Evolutionary conservation across 2,888 invertebrate genomes (phyloP), one percentile per base, ranked within the genome.

Genomic region (Anticlea derivata): DNA sequence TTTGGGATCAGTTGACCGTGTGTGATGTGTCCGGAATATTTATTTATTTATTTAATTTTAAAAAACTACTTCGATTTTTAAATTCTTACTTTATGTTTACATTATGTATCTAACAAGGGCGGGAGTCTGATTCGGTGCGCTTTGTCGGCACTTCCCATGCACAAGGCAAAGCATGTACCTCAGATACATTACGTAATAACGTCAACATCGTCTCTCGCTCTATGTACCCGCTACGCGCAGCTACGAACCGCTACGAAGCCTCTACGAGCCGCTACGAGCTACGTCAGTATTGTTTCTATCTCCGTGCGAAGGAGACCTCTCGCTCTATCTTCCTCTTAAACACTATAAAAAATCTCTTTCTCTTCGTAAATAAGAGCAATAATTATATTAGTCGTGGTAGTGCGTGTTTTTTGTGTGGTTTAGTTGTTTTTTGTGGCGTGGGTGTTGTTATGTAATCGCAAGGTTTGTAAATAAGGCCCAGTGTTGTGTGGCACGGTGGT

Each of bases 321-420:
- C 62, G 60, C 57, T 66, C 59, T 62, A 55, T 63, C 60, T 53
- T 56, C 58, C 60, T 63, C 50, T 66, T 56, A 60, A 59, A 56
- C 48, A 61, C 64, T 63, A 61, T 64, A 61, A 66, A 54, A 58
- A 61, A 61, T 50, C 60, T 66, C 66, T 66, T 61, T 44, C 49
- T 54, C 65, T 61, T 66, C 64, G 61, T 51, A 62, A 58, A 39
- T 43, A n/a, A 44, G 50, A 61, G 59, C 63, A 63, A 59, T 61
- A 59, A 30, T 43, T 26, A 23, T 34, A 12, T 23, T 7, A 43
- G 7, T 38, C 1, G 38, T 48, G 46, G 27, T 38, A 23, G n/a
- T 7, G 22, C 37, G 40, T 35, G 49, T 34, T 38, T 26, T 34
- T 29, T 31, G 54, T 56, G 58, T 29, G 27, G 33, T 55, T 31